A percentile compares a stretch with the other conserved stretches of the same genome.
These are phyloP conservation scores for Aphis craccivora DNA, from an alignment of 1,140 invertebrate species.

Conservation along the genomic window DNA sequence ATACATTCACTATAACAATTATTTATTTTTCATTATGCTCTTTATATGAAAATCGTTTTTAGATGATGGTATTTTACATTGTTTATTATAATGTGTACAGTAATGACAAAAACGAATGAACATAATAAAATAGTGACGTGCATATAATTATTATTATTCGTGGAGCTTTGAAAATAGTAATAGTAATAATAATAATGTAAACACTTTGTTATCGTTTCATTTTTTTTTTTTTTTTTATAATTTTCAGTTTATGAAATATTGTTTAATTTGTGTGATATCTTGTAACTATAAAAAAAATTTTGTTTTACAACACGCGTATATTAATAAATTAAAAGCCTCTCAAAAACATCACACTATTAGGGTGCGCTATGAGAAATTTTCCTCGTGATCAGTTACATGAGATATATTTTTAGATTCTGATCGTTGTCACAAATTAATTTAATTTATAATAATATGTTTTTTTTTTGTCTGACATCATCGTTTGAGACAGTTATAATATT, in stretches of 20 bases:
- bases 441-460: too few relatives aligned
- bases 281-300: not conserved
- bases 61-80: not conserved
- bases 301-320: not conserved
- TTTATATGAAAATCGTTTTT: not conserved
- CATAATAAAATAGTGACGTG: not conserved
- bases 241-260: not conserved
- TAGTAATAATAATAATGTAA: not conserved
- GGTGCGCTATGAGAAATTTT: not conserved
- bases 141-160: not conserved
- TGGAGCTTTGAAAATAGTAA: not conserved
- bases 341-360: not conserved
- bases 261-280: not conserved
- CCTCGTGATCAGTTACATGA: not conserved
- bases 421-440: too few relatives aligned
- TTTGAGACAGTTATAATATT: too few relatives aligned
- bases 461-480: too few relatives aligned
- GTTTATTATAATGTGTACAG: not conserved
- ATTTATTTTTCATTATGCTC: not conserved
- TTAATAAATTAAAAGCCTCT: not conserved
- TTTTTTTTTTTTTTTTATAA: not conserved
- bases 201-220: not conserved
- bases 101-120: not conserved
- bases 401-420: not conserved
- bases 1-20: not conserved